phyloP scores from a whole-genome alignment of 2,888 invertebrate species.

The Incurvaria masculella region DNA sequence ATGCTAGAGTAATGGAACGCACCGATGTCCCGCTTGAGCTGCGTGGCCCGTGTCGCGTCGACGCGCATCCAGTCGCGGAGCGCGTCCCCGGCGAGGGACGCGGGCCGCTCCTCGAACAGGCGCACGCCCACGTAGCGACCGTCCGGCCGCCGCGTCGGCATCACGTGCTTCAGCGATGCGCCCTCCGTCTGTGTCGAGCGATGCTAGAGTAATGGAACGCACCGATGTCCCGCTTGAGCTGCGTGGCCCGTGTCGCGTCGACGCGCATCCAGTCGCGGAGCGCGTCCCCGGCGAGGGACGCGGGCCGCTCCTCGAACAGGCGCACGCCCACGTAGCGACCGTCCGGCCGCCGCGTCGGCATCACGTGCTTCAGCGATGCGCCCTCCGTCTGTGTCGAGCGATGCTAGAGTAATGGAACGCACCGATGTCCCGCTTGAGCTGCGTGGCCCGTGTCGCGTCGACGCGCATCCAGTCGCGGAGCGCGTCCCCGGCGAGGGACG shows the following conservation, averaged over 20 bases:
- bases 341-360: constrained; percentile 60
- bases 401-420: no score
- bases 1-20: no score
- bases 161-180: constrained; percentile 38
- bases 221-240: constrained; percentile 40
- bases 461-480: constrained; percentile 47
- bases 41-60: constrained; percentile 33
- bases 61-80: constrained; percentile 47
- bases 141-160: constrained; percentile 60
- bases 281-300: constrained; percentile 56
- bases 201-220: no score
- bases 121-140: constrained; percentile 66
- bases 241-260: constrained; percentile 33
- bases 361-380: constrained; percentile 38
- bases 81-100: constrained; percentile 56
- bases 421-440: constrained; percentile 40
- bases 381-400: constrained; percentile 29
- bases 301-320: constrained; percentile 59
- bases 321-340: constrained; percentile 66
- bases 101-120: constrained; percentile 59
- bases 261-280: constrained; percentile 47
- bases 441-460: constrained; percentile 33
- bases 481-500: constrained; percentile 56
- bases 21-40: constrained; percentile 40
- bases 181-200: constrained; percentile 29